Conservation (phyloP, 64 coral and sea anemone genomes). For the Hydrozoanthus tunicans region DNA sequence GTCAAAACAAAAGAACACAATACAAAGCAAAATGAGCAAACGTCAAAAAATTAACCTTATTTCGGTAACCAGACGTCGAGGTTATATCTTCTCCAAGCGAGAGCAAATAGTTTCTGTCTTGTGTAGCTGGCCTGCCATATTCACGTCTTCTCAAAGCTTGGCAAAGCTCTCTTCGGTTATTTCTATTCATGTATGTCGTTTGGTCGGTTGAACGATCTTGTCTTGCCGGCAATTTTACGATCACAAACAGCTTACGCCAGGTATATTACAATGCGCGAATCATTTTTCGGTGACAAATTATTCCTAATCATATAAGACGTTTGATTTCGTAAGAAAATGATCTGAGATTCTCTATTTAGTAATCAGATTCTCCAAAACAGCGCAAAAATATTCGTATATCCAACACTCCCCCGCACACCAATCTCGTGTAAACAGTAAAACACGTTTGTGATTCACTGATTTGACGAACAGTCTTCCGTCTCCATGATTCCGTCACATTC, state of each 20-base stretch:
- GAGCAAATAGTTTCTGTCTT: conserved; percentile 49
- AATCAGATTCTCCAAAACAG: conserved; percentile 19
- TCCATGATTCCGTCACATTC: neutral
- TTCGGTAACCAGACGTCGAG: conserved; percentile 19
- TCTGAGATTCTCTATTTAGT: neutral
- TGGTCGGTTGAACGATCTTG: neutral
- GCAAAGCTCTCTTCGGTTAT: conserved; percentile 15
- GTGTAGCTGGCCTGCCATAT: conserved; percentile 40
- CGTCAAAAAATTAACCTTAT: conserved; percentile 3
- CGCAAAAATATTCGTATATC: conserved; percentile 6
- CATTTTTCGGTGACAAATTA: neutral
- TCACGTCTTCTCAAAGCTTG: conserved; percentile 42
- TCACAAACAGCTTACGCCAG: too few species aligned
- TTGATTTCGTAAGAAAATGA: neutral
- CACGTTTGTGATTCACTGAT: neutral
- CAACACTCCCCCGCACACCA: conserved; percentile 29
- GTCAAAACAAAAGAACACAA: conserved; percentile 25
- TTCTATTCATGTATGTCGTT: neutral
- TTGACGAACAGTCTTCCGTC: too few species aligned
- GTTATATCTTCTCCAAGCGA: conserved; percentile 57
- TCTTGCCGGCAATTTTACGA: neutral
- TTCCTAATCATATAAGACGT: neutral
- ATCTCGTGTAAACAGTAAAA: conserved; percentile 11
- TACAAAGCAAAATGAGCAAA: conserved; percentile 3
- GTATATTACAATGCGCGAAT: neutral